Base-by-base conservation (phyloP, 2,113 vertebrate species). In the Daphoenositta chrysoptera region DNA sequence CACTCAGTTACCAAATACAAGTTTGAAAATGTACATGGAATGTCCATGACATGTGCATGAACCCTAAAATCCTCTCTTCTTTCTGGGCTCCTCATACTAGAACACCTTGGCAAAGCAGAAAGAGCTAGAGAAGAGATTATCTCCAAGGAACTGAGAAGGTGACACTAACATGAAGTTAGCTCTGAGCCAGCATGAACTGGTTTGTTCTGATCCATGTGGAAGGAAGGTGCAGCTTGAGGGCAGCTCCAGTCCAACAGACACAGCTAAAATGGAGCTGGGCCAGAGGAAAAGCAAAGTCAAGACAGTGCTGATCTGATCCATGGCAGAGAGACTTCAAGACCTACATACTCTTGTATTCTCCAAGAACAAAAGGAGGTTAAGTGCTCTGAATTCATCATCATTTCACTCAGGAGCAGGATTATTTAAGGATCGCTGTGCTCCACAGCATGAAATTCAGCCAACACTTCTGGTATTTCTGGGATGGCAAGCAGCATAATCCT, bases 101-200 rank as follows among this genome's bases (percentile, higher is more conserved):
- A 77, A 33, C 11, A 57, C 15, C 30, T 31, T 37, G 10, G 42
- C 15, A 61, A 33, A 78, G 50, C 21, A 58, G 16, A 65, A 82
- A 60, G 18, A 57, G 14, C 39, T 45, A 35, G 64, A 79, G 22
- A 44, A 88, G 22, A 48, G 5, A 65, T 48, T 8, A 40, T 11
- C 66, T 66, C 37, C 42, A 40, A 66, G n/a, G 45, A 85, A 14
- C 53, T 19, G 9, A 57, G 42, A 65, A 54, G 2, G 20, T 3
- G 17, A n/a, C 21, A 30, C 13, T 15, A 57, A 30, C 6, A 19
- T 7, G 4, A 33, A 40, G 21, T 10, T 72, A 53, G 15, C 33
- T 48, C 3, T 1, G 26, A 80, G 5, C 24, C 47, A 64, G 9
- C 3, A 7, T 0, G 15, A 26, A 40, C 1, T 30, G 24, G 2